Conservation (phyloP, 2,888 invertebrate species). For the Eupithecia tripunctaria region DNA sequence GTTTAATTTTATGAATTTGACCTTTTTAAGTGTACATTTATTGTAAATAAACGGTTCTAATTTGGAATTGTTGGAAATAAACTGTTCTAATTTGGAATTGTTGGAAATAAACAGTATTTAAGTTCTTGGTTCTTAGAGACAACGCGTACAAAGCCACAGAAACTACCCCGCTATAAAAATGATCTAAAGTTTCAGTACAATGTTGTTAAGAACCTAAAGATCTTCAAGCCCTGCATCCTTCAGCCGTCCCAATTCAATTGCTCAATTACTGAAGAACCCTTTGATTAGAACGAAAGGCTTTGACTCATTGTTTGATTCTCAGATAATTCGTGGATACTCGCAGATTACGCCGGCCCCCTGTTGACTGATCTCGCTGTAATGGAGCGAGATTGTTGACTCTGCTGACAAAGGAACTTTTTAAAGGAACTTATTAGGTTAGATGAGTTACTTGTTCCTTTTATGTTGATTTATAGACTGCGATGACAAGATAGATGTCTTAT, state of each 20-base stretch:
- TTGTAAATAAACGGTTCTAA: too few species aligned
- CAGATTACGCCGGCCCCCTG: conserved; percentile 20
- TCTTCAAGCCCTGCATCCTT: background rate
- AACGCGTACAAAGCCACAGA: too few species aligned
- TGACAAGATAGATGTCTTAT: background rate
- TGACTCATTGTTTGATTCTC: conserved; percentile 51
- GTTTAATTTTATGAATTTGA: too few species aligned
- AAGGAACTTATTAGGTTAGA: background rate
- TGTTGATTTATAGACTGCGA: background rate
- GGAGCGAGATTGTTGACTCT: conserved; percentile 20
- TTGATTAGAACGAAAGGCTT: conserved; percentile 56
- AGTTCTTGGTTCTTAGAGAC: too few species aligned
- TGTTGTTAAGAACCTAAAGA: background rate
- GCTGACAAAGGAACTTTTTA: conserved; percentile 16
- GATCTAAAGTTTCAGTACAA: too few species aligned
- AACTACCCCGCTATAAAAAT: too few species aligned
- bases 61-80: too few species aligned
- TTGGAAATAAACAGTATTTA: too few species aligned
- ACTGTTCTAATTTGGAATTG: too few species aligned
- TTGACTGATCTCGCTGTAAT: conserved; percentile 27
- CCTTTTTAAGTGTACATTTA: too few species aligned
- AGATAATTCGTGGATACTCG: conserved; percentile 43
- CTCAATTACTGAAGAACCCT: conserved; percentile 54
- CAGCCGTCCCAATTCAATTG: conserved; percentile 39
- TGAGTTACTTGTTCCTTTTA: background rate